Conservation (phyloP, 1,140 invertebrate genomes). For the Ditylenchus dipsaci region DNA sequence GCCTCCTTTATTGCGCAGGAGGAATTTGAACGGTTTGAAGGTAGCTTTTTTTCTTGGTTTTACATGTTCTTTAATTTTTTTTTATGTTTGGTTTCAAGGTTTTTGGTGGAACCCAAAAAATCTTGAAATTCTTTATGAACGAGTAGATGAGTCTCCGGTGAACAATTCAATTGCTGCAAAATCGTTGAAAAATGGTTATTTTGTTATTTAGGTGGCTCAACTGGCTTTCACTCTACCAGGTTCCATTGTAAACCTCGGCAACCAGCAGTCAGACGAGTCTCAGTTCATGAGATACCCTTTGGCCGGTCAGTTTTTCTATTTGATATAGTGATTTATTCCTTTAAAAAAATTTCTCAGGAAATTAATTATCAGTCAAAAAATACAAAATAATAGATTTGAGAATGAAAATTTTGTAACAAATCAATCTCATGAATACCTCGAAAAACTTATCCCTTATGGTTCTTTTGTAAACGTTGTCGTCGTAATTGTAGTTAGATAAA, state of each 20-base stretch:
- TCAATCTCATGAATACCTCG: too few species aligned
- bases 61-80: neutral
- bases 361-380: too few species aligned
- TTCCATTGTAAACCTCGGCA: neutral
- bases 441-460: too few species aligned
- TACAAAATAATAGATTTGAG: too few species aligned
- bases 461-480: too few species aligned
- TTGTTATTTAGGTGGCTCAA: constrained; percentile 13
- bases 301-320: neutral
- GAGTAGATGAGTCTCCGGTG: constrained; percentile 37
- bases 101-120: constrained; percentile 45
- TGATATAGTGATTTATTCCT: too few species aligned
- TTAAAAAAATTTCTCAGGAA: too few species aligned
- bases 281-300: constrained; percentile 38
- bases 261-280: neutral
- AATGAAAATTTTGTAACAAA: too few species aligned
- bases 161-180: neutral
- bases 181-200: too few species aligned
- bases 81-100: constrained; percentile 39
- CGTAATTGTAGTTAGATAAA: too few species aligned
- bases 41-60: too few species aligned
- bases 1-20: constrained; percentile 43
- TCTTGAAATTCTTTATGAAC: constrained; percentile 37
- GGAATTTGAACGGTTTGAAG: constrained; percentile 38
- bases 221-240: constrained; percentile 34